Evolutionary conservation across 2,113 vertebrate genomes (phyloP).

Genomic region (Macaca fascicularis): T2T-MFA8v1.1 NC_088395.1:20758501-20759000

Average conservation of each 20-base stretch:
- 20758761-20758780: conserved; percentile 21
- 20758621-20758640: conserved; percentile 35
- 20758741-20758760: background rate
- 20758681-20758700: conserved; percentile 40
- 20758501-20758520: conserved; percentile 48
- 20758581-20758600: conserved; percentile 33
- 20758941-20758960: conserved; percentile 43
- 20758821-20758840: background rate
- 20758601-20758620: conserved; percentile 38
- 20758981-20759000: background rate
- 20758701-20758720: conserved; percentile 9
- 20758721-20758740: conserved; percentile 53
- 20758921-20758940: conserved; percentile 31
- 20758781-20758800: background rate
- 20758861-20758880: background rate
- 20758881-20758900: background rate
- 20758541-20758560: conserved; percentile 64
- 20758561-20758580: conserved; percentile 62
- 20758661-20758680: conserved; percentile 42
- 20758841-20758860: background rate
- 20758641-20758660: conserved; percentile 47
- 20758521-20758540: conserved; percentile 51
- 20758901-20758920: background rate
- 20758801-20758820: background rate
- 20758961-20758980: background rate